Base-by-base conservation (phyloP, 2,113 vertebrate genomes). In the Serilophus lunatus region DNA sequence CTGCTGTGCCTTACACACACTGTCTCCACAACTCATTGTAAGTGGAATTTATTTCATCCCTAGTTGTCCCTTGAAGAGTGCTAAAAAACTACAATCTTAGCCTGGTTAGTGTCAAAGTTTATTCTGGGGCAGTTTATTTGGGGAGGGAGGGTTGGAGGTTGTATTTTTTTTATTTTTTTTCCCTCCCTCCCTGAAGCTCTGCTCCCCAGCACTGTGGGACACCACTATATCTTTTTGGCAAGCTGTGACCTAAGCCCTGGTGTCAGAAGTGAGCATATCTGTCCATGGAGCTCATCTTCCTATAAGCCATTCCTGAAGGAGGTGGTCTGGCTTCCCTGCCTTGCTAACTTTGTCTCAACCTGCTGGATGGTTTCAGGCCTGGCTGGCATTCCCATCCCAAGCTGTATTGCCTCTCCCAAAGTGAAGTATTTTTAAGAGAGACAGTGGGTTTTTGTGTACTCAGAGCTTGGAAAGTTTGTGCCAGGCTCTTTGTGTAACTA, bases 11-110 rank as follows among this genome's bases (percentile, higher is more conserved):
- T 86, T 44, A 38, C 28, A 49, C 0, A 22, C 72, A 78, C 28
- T 0, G 0, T 15, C 72, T 63, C 61, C 25, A 31, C 0, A 0
- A 13, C 29, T 88, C 35, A 17, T 49, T 25, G 17, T 35, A 12
- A 53, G 24, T 49, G 44, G 38, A 50, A 60, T 81, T 75, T 49
- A 36, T 84, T 79, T 79, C 28, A 40, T 71, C 28, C 69, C 35
- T 50, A 20, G 13, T 2, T 5, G 10, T 23, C 65, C 24, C 26
- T 86, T 72, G 24, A 40, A 80, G 45, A 7, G 3, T 35, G 13
- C 31, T 82, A 29, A 72, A 18, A 56, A 0, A 1, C 14, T 50
- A 42, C 13, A 56, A 0, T 44, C 56, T 63, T 36, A 51, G 38
- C 18, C 8, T 54, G 19, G 13, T 2, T 63, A 18, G 51, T 61